phyloP scores from a whole-genome alignment of 2,888 invertebrate genomes.

The Cheiracanthium punctorium region DNA sequence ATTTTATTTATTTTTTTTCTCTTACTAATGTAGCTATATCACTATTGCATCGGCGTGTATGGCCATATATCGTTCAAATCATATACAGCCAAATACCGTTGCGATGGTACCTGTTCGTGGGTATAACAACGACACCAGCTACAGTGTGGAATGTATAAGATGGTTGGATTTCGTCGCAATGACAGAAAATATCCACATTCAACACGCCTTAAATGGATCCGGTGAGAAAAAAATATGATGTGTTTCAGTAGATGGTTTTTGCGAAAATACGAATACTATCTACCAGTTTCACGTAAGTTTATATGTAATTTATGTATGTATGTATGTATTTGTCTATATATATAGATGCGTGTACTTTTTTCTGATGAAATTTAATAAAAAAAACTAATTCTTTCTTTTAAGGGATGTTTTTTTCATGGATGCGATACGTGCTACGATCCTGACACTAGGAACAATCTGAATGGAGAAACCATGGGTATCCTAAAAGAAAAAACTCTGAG shows the following conservation, averaged over 20 bases:
- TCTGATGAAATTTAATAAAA: not conserved
- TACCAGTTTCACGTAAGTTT: not conserved
- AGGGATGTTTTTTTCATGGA: too few species aligned
- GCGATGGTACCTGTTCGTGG: not conserved
- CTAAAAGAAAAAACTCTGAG: too few species aligned
- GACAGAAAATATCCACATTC: not conserved
- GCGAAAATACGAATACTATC: not conserved
- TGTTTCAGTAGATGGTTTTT: constrained; percentile 14
- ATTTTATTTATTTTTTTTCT: too few species aligned
- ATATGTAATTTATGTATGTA: too few species aligned
- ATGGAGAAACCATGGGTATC: too few species aligned
- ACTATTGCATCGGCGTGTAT: constrained; percentile 25
- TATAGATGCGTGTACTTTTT: too few species aligned
- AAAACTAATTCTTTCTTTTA: too few species aligned
- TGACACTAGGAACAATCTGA: too few species aligned
- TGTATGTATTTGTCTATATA: too few species aligned
- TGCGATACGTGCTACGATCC: too few species aligned
- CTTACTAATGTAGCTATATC: not conserved
- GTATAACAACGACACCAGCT: not conserved
- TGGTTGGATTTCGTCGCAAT: constrained; percentile 16
- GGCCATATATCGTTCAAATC: not conserved
- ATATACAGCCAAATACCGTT: constrained; percentile 7
- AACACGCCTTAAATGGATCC: not conserved
- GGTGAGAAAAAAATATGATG: constrained; percentile 13
- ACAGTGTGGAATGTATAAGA: not conserved